Evolutionary conservation across 1,140 invertebrate genomes (phyloP), one percentile per base, ranked within the genome.

Genomic region (Theocolax elegans): DNA sequence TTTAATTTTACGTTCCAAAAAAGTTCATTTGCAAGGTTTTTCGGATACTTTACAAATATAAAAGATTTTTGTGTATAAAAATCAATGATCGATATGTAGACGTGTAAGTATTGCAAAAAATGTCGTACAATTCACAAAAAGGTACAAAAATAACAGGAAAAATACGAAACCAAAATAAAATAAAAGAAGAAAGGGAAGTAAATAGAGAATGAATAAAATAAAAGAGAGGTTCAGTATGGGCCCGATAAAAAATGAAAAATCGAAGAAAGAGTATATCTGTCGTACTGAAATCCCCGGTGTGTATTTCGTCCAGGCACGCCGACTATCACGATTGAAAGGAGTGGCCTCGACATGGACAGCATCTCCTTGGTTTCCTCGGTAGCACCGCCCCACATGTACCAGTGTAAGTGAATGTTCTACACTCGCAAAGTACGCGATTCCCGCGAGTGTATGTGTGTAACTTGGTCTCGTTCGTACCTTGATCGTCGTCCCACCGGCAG

Each of bases 361-460:
- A 89, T 92, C 73, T 93, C 92, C 46, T 86, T 93, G 63, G 89
- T 92, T 68, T 93, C 91, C 53, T 92, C 66, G 62, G 89, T 91
- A 74, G 89, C 89, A 69, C 87, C 89, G 72, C 90, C 92, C 72
- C 91, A 93, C 80, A 91, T 93, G 81, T 94, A 93, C 83, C 92
- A 94, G 89, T 88, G 92, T 94, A 87, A 92, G 92, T 91, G 10
- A 4, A 35, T 10, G 10, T 35, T 10, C 31, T 6, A 35, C 56
- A 27, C 19, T 8, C n/a, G 38, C 56, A 25, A 44, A 6, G 31
- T 35, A 10, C 31, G 31, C 4, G 31, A 6, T 35, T 35, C 10
- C 27, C 12, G 27, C 27, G 17, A 13, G 27, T 31, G 12, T 54
- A 13, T n/a, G 15, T 54, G 8, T 53, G 23, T 29, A 25, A n/a